Evolutionary conservation across 1,140 invertebrate genomes (phyloP), one percentile per base, ranked within the genome.

Genomic region (Ceratosolen fusciceps): DNA sequence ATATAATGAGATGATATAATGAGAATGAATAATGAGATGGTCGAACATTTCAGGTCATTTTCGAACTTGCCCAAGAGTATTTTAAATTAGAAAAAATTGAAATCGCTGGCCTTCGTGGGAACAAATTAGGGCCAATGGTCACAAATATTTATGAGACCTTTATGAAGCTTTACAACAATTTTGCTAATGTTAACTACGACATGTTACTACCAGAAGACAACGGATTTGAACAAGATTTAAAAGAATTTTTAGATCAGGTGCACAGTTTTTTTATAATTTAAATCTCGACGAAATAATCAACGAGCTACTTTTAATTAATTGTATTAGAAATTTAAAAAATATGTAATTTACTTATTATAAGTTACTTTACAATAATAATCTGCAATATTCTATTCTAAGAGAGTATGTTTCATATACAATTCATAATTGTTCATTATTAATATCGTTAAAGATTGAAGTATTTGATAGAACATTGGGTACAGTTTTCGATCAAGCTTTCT

Each of bases 1-100:
- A 56, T 56, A 56, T 19, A 56, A 56, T 24, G 5, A 56, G 12
- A 21, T 24, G 52, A 8, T 34, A 65, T 34, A 19, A 16, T 65
- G 5, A 2, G 10, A 31, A 67, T 14, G 31, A 67, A 24, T 37
- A 43, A 39, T 0, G 1, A 43, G 39, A n/a, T 24, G 1, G n/a
- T 67, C n/a, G n/a, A 16, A 31, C 31, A 54, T 79, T 93, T 14
- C 88, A 96, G 91, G 86, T 90, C 7, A 92, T 97, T 82, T 93
- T 97, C 80, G 92, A 94, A 58, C 93, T 93, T 0, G 93, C 93
- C 0, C 88, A 93, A 8, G 96, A 97, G 87, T 96, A 96, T 85
- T 87, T 94, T n/a, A 97, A 96, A 86, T 86, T 98, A 70, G 96
- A 97, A 88, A 96, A 95, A 87, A 92, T 97, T 12, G 96, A 97